Percentiles rank a stretch among this genome's conserved stretches.
phyloP scores from a whole-genome alignment of 2,888 invertebrate genomes.

The Apeira syringaria region DNA sequence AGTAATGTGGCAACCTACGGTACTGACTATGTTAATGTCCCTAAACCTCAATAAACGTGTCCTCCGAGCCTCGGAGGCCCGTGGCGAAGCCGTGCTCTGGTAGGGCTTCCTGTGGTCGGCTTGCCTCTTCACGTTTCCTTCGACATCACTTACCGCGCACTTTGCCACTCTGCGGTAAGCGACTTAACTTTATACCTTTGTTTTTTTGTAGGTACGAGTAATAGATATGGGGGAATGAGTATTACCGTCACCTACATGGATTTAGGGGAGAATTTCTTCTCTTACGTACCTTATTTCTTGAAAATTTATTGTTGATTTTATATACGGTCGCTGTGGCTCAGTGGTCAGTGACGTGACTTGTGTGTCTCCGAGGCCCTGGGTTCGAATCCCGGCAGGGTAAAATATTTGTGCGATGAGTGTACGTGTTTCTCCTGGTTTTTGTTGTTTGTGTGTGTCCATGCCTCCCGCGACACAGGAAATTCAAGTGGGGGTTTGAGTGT shows the following conservation, averaged over 20 bases:
- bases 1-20: background rate
- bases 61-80: conserved; percentile 34
- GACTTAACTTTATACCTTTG: conserved; percentile 27
- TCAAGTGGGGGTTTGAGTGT: no score
- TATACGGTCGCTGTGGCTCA: no score
- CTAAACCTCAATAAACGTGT: conserved; percentile 43
- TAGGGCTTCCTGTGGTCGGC: conserved; percentile 76
- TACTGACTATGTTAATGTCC: background rate
- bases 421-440: no score
- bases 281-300: no score
- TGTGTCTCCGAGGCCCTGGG: no score
- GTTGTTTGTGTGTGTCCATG: no score
- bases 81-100: conserved; percentile 45
- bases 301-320: no score
- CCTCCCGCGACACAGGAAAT: no score
- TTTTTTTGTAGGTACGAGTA: conserved; percentile 32
- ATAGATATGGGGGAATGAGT: conserved; percentile 27
- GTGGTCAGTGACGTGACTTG: no score
- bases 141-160: conserved; percentile 35
- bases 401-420: no score
- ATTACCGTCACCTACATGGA: background rate
- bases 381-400: no score
- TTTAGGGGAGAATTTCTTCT: background rate
- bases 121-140: conserved; percentile 60
- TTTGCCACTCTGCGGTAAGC: conserved; percentile 30